Evolutionary conservation across 35 echinoderm and acorn worm species (phyloP), one percentile per base, ranked within the genome.

Genomic region (Amphiura filiformis): DNA sequence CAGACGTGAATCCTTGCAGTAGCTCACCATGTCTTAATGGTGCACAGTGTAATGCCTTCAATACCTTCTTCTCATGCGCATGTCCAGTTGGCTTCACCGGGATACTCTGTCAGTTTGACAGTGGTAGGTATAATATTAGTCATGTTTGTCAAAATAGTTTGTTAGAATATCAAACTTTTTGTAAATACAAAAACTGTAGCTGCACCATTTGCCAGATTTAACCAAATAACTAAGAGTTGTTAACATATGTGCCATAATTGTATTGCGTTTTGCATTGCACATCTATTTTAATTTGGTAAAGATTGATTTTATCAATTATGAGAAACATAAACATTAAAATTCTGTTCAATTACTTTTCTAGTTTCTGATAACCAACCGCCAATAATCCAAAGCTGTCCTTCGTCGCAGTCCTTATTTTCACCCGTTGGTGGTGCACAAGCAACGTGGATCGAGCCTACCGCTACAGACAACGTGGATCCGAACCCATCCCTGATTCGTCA

Each of bases 1-100:
- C 90, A 94, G 92, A n/a, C 28, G 61, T 70, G 9, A 34, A 88
- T 81, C 86, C 86, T 0, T 88, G 86, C 41, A 88, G 39, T 47
- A 81, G 39, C 39, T 4, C 42, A 28, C 86, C 86, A 0, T 88
- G 86, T 57, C 34, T 81, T 0, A 88, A 88, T 57, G 78, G 78
- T 32, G 86, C 76, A 1, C 76, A 80, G 76, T 88, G 86, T 17
- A 0, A 49, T 11, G 18, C 23, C 37, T 79, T 47, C 7, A 80
- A 78, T 35, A 52, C 35, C 15, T 39, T 33, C 77, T 88, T 88
- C 86, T 20, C 35, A 0, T 88, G 86, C 28, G 41, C 32, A 76
- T 94, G 86, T 33, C 35, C 13, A 3, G 37, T 31, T 35, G 86
- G 86, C n/a, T 88, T 56, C 33, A 57, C 44, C 23, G 86, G 86